Conservation (phyloP, 2,113 vertebrate species). For the Maccullochella peelii region DNA sequence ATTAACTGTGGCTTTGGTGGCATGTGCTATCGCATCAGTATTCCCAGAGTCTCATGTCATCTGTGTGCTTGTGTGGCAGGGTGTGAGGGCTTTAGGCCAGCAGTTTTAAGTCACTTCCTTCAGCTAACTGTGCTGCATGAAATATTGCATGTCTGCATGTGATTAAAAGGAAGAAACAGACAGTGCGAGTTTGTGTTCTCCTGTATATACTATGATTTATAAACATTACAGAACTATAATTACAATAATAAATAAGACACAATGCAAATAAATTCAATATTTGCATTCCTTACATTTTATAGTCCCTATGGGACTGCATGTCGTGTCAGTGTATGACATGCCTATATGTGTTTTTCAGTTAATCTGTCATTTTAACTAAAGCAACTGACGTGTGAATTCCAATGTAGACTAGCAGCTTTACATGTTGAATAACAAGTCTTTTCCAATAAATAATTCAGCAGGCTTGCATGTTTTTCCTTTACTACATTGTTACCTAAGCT, state of each 20-base stretch:
- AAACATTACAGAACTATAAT: not conserved
- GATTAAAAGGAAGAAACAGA: slow-evolving; percentile 9
- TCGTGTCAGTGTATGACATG: not conserved
- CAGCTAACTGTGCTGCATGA: slow-evolving; percentile 37
- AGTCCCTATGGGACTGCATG: not conserved
- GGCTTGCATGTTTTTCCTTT: not conserved
- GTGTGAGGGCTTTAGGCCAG: slow-evolving; percentile 51
- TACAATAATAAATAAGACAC: not conserved
- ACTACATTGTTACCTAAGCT: not conserved
- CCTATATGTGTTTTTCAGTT: not conserved
- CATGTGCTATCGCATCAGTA: slow-evolving; percentile 70
- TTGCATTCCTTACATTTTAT: not conserved
- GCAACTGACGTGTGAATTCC: not conserved
- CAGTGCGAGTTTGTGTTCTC: not conserved
- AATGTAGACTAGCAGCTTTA: not conserved
- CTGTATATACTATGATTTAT: not conserved
- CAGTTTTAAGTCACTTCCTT: slow-evolving; percentile 53
- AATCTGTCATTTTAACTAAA: not conserved
- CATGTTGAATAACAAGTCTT: not conserved
- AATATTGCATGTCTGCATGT: slow-evolving; percentile 9
- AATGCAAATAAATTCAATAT: not conserved
- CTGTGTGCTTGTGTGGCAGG: slow-evolving; percentile 49
- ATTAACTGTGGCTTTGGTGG: slow-evolving; percentile 75
- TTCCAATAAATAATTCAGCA: not conserved
- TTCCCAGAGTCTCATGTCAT: slow-evolving; percentile 54